Conservation (phyloP, 2,888 invertebrate genomes). For the Tetragnatha montana region DNA sequence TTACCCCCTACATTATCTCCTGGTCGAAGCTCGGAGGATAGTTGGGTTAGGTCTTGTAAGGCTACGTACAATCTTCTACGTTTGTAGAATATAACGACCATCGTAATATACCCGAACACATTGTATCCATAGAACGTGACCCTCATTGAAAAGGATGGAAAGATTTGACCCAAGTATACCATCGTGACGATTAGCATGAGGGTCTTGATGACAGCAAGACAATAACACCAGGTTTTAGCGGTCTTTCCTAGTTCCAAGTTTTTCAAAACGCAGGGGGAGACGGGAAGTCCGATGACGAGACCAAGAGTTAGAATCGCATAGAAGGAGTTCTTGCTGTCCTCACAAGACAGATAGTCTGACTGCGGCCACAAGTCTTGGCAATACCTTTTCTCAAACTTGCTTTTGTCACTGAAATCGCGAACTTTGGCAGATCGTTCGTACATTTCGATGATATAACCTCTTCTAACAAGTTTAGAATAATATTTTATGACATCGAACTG, state of each 20-base stretch:
- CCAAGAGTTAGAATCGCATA: not conserved
- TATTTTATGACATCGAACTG: no score
- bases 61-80: conserved; percentile 13
- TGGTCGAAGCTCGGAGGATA: not conserved
- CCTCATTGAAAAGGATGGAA: conserved; percentile 10
- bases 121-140: conserved; percentile 24
- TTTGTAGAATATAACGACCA: not conserved
- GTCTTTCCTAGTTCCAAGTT: not conserved
- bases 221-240: conserved; percentile 15
- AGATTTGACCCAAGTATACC: not conserved
- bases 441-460: not conserved
- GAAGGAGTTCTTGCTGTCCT: conserved; percentile 5
- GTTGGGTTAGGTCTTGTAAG: conserved; percentile 12
- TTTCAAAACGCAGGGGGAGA: conserved; percentile 15
- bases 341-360: not conserved
- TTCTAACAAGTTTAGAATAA: no score
- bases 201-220: not conserved
- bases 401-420: not conserved
- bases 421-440: not conserved
- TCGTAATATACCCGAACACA: conserved; percentile 22
- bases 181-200: conserved; percentile 15
- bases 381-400: conserved; percentile 11
- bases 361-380: not conserved
- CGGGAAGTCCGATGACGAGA: conserved; percentile 20
- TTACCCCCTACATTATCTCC: conserved; percentile 1